Evolutionary conservation across 2,888 invertebrate genomes (phyloP).

Genomic region (Arctia plantaginis): DNA sequence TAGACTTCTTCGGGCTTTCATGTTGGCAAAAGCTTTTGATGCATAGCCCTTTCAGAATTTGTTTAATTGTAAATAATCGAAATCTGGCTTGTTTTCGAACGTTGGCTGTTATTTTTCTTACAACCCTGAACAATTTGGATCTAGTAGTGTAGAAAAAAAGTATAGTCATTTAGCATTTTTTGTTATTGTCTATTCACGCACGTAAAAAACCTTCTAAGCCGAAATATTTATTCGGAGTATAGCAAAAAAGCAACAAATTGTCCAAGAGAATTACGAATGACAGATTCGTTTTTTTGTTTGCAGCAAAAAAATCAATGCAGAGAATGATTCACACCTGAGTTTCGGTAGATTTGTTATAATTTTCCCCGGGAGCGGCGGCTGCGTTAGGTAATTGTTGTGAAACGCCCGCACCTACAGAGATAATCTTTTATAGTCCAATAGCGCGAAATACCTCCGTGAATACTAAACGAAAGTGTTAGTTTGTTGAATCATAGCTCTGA

Average conservation of each 20-base stretch:
- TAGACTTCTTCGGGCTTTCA: constrained; percentile 14
- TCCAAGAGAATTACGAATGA: constrained; percentile 43
- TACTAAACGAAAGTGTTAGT: constrained; percentile 32
- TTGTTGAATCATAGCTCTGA: constrained; percentile 28
- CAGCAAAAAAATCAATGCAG: constrained; percentile 35
- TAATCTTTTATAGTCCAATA: constrained; percentile 57
- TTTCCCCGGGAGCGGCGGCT: constrained; percentile 16
- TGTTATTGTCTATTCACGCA: constrained; percentile 26
- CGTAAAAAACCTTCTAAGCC: constrained; percentile 30
- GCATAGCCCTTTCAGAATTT: constrained; percentile 19
- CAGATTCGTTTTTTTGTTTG: constrained; percentile 37
- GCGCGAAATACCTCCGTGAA: constrained; percentile 33
- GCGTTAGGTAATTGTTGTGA: constrained; percentile 36
- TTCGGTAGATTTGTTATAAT: constrained; percentile 33
- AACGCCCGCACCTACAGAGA: constrained; percentile 34
- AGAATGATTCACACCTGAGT: constrained; percentile 38
- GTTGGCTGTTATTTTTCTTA: constrained; percentile 13
- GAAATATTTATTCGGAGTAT: constrained; percentile 18
- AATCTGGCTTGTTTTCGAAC: constrained; percentile 21
- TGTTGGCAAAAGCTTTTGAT: constrained; percentile 22
- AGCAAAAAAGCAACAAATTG: constrained; percentile 29
- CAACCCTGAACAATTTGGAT: constrained; percentile 17
- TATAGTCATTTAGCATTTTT: constrained; percentile 32
- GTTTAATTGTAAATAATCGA: constrained; percentile 23
- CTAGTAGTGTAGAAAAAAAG: constrained; percentile 21